Evolutionary conservation across 2,797 vertebrate genomes (phyloP).

Genomic region (Furcifer pardalis): DNA sequence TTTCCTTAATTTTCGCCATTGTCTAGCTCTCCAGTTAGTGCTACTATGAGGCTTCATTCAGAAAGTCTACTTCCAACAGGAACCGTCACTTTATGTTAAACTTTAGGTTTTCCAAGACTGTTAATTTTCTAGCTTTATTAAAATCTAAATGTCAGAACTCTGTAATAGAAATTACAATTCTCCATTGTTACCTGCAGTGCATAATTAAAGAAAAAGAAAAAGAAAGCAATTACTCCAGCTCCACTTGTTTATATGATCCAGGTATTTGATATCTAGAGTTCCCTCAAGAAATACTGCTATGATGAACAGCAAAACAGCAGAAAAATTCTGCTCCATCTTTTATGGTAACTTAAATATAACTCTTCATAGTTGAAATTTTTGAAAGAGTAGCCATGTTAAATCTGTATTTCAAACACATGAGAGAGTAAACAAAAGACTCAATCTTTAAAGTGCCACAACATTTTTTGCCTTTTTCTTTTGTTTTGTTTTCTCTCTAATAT

Average conservation of each 20-base stretch:
- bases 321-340: too few relatives aligned
- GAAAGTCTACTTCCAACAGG: constrained; percentile 24
- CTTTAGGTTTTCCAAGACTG: constrained; percentile 42
- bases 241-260: constrained; percentile 42
- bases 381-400: too few relatives aligned
- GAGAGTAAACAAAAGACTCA: too few relatives aligned
- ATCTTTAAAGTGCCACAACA: too few relatives aligned
- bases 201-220: constrained; percentile 9
- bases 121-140: constrained; percentile 8
- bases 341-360: too few relatives aligned
- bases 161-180: constrained; percentile 32
- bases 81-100: neutral
- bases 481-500: too few relatives aligned
- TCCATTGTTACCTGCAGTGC: constrained; percentile 43
- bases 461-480: too few relatives aligned
- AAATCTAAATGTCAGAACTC: neutral
- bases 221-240: neutral
- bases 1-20: too few relatives aligned
- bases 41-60: neutral
- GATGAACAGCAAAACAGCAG: too few relatives aligned
- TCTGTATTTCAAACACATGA: too few relatives aligned
- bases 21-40: too few relatives aligned
- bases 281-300: constrained; percentile 41
- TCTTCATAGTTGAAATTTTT: too few relatives aligned
- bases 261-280: constrained; percentile 53